A percentile compares a stretch with the other conserved stretches of the same genome.
Conservation (phyloP, 2,888 invertebrate species). For the Plagodis dolabraria region DNA sequence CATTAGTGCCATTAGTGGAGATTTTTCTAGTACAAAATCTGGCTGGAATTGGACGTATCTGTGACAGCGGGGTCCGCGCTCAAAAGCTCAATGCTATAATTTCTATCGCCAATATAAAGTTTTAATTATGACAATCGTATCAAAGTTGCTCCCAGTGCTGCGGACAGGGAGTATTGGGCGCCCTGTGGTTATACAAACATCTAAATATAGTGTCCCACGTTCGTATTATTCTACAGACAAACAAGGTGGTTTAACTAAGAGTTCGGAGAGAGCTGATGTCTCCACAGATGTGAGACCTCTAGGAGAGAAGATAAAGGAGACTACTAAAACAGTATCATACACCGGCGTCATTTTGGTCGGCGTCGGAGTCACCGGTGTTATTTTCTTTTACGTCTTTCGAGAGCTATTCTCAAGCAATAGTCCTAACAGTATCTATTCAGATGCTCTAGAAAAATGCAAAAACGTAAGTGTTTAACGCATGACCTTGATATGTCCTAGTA, state of each 20-base stretch:
- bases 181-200: constrained; percentile 50
- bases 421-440: constrained; percentile 92
- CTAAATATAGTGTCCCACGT: constrained; percentile 52
- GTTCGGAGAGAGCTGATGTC: constrained; percentile 69
- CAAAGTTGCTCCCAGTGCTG: constrained; percentile 65
- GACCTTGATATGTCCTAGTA: constrained; percentile 21
- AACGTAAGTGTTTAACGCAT: constrained; percentile 64
- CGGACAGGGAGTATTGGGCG: constrained; percentile 53
- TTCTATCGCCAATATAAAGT: constrained; percentile 5
- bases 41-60: too few species aligned
- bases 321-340: constrained; percentile 95
- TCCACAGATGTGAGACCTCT: constrained; percentile 87
- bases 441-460: constrained; percentile 90
- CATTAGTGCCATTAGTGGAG: too few species aligned
- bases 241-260: constrained; percentile 63
- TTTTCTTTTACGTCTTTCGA: constrained; percentile 93
- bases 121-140: constrained; percentile 66
- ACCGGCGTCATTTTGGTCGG: constrained; percentile 92
- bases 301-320: constrained; percentile 93
- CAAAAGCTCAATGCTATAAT: not conserved
- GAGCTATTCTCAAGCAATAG: constrained; percentile 96
- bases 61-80: too few species aligned
- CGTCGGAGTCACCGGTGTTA: constrained; percentile 91
- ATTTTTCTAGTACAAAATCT: too few species aligned
- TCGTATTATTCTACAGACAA: constrained; percentile 59